Evolutionary conservation across 2,113 vertebrate genomes (phyloP), one percentile per base, ranked within the genome.

Genomic region (Amphiprion ocellaris): DNA sequence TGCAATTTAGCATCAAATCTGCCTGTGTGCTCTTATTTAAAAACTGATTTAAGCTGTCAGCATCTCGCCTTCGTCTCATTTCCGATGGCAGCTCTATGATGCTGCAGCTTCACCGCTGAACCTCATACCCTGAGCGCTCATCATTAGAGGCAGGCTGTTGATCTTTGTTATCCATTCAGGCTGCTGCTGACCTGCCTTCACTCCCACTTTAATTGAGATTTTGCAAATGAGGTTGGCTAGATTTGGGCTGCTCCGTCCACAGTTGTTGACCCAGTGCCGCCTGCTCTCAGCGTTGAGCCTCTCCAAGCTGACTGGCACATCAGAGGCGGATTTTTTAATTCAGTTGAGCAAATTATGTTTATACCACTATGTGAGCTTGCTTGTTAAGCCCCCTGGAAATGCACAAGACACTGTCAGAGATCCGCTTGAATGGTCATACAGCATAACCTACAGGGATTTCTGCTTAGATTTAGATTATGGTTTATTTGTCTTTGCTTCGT

Each of bases 91-190:
- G 74, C 82, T 73, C 79, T 71, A 63, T 33, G 69, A 69, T 74
- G 77, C 55, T 39, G 5, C 71, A 68, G 68, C 49, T 68, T 77
- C 52, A 87, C 81, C 77, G 60, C 83, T 74, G 90, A 71, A 67
- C 47, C 68, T 62, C 53, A 14, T 10, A 74, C 76, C 53, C 67
- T 23, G 67, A 77, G 75, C 14, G 26, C 74, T 79, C 81, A 81
- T 90, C 89, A 92, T 94, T 93, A 93, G 61, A 66, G 21, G 56
- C 81, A 87, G 89, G 61, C 64, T 74, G 88, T 85, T 90, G 87
- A 90, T 90, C 87, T 90, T 91, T 89, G 89, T 91, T 90, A 89
- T 80, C 72, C 77, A 61, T 84, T 89, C 81, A 84, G 74, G 60
- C 81, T 75, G 56, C 73, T 19, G 59, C 61, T 79, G 82, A 77